Percentiles rank a stretch among this genome's conserved stretches.
Conservation (phyloP, 2,797 vertebrate genomes). For the Pseudotriccus pelzelni region DNA sequence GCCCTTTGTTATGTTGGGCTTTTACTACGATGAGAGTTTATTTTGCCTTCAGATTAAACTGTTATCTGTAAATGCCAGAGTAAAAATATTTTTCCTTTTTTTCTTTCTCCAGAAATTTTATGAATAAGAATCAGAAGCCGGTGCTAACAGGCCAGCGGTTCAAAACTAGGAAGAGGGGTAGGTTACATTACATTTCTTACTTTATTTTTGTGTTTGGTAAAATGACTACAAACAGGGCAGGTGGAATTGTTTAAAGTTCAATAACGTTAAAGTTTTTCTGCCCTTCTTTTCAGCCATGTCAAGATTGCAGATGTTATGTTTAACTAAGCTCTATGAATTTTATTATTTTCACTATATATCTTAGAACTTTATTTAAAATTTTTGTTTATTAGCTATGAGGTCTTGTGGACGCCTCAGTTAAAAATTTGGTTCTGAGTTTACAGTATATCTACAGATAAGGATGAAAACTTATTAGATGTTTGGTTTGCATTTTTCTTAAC, state of each 20-base stretch:
- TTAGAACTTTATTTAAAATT: neutral
- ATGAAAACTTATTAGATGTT: neutral
- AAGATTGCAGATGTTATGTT: neutral
- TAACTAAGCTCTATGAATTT: neutral
- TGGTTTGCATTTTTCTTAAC: neutral
- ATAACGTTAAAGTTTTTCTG: neutral
- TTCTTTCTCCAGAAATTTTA: slow-evolving; percentile 87
- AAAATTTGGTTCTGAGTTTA: neutral
- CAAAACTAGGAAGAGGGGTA: slow-evolving; percentile 98
- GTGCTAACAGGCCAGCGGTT: slow-evolving; percentile 96
- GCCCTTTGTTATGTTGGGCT: neutral
- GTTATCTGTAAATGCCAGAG: neutral
- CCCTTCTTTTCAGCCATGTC: neutral
- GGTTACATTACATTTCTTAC: slow-evolving; percentile 29
- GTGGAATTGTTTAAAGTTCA: neutral
- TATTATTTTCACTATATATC: neutral
- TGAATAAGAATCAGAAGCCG: slow-evolving; percentile 98
- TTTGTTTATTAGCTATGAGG: neutral
- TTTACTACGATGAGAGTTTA: neutral
- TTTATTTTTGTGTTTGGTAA: neutral
- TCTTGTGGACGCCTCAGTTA: neutral
- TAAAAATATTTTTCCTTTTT: neutral
- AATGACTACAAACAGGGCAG: neutral
- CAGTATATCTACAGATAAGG: neutral
- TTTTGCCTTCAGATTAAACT: neutral